Percentiles rank a stretch among this genome's conserved stretches.
Conservation (phyloP, 2,113 vertebrate genomes). For the Cnemophilus loriae region DNA sequence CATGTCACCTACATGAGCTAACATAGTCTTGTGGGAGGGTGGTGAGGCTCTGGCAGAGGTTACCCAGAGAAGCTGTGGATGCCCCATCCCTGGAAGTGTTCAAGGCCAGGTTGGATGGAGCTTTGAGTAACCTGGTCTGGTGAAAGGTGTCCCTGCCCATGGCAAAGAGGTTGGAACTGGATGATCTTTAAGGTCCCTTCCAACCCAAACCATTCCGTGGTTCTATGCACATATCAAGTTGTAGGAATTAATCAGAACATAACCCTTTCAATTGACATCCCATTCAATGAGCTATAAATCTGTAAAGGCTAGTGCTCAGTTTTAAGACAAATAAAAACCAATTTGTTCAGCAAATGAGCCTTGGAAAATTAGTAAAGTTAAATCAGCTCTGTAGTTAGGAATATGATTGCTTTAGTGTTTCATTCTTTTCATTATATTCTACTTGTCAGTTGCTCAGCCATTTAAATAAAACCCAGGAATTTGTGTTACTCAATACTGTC, state of each 20-base stretch:
- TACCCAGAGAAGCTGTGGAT: background rate
- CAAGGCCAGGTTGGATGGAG: background rate
- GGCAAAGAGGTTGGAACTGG: background rate
- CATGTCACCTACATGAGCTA: background rate
- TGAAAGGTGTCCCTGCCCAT: background rate
- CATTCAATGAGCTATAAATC: background rate
- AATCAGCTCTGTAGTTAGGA: background rate
- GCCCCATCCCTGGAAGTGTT: background rate
- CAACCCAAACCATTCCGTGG: background rate
- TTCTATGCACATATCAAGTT: background rate
- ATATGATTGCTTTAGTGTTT: background rate
- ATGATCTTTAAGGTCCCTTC: background rate
- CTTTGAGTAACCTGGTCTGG: background rate
- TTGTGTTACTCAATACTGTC: background rate
- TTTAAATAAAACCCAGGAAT: slow-evolving; percentile 38
- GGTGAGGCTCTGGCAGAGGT: background rate
- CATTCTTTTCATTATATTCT: background rate
- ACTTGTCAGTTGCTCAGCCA: background rate
- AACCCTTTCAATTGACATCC: background rate
- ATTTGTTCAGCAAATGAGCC: background rate
- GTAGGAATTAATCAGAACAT: background rate
- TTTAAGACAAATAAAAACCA: background rate
- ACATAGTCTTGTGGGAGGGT: background rate
- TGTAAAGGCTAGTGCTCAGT: background rate
- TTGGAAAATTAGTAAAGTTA: background rate